Evolutionary conservation across 2,113 vertebrate genomes (phyloP).

Genomic region (Charadrius vociferus): DNA sequence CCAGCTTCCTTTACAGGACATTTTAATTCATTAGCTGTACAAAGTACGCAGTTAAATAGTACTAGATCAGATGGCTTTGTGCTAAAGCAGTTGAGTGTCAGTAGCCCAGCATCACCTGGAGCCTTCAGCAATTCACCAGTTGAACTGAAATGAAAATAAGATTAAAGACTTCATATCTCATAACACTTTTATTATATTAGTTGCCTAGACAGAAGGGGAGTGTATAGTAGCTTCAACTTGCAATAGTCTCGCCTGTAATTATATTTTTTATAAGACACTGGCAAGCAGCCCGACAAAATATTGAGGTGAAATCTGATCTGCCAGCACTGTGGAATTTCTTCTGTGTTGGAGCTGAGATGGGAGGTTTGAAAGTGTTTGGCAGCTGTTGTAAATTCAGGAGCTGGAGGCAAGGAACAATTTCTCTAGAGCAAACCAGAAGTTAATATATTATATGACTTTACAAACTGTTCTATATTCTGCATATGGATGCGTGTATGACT

Average conservation of each 20-base stretch:
- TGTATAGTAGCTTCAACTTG: conserved; percentile 67
- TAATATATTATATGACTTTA: conserved; percentile 47
- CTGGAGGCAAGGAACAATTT: conserved; percentile 65
- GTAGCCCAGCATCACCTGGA: conserved; percentile 22
- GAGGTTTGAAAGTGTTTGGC: conserved; percentile 72
- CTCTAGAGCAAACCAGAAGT: conserved; percentile 55
- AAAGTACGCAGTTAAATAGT: background rate
- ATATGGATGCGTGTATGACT: background rate
- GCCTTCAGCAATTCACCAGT: conserved; percentile 10
- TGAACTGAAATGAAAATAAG: conserved; percentile 59
- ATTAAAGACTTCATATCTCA: conserved; percentile 55
- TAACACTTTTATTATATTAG: conserved; percentile 69
- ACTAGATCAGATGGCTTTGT: background rate
- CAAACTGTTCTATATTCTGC: background rate
- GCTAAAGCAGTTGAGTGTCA: background rate
- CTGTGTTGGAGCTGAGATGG: conserved; percentile 49
- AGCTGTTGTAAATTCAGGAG: conserved; percentile 76
- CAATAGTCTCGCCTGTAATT: conserved; percentile 71
- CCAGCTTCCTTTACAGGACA: background rate
- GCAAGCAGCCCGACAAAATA: conserved; percentile 75
- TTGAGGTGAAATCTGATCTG: conserved; percentile 72
- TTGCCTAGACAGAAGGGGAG: conserved; percentile 58
- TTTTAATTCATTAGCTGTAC: background rate
- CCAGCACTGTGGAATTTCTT: conserved; percentile 69
- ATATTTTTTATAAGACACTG: conserved; percentile 75